These are phyloP conservation scores for Zeus faber DNA, from an alignment of 2,113 vertebrate species.

Conservation along the genomic window DNA sequence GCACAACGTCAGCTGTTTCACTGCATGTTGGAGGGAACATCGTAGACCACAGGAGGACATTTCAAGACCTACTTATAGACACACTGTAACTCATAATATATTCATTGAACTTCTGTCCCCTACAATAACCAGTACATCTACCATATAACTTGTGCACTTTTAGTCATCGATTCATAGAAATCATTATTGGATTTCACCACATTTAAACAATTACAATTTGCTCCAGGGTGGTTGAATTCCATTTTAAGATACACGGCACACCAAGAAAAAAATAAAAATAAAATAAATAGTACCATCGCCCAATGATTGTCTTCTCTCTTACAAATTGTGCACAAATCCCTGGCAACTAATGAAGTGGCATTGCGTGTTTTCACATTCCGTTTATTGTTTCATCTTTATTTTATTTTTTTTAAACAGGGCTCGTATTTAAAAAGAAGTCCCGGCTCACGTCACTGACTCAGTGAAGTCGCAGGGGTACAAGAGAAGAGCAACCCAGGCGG, in stretches of 20 bases:
- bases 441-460: background rate
- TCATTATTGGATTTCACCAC: background rate
- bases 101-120: background rate
- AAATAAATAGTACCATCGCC: background rate
- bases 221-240: slow-evolving; percentile 6
- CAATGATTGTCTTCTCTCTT: slow-evolving; percentile 36
- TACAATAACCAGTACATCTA: background rate
- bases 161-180: background rate
- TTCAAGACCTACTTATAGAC: too few relatives aligned
- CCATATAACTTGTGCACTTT: background rate
- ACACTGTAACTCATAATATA: too few relatives aligned
- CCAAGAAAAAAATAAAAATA: background rate
- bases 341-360: slow-evolving; percentile 28
- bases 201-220: slow-evolving; percentile 2
- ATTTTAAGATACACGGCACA: background rate
- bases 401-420: background rate
- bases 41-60: slow-evolving; percentile 3
- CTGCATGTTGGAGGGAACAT: too few relatives aligned
- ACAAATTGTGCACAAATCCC: slow-evolving; percentile 24
- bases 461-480: background rate
- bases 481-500: slow-evolving; percentile 1
- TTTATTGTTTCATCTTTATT: too few relatives aligned
- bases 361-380: slow-evolving; percentile 10
- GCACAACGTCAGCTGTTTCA: too few relatives aligned
- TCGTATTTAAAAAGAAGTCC: background rate